Conservation (phyloP, 2,797 vertebrate genomes). For the Helostoma temminkii region DNA sequence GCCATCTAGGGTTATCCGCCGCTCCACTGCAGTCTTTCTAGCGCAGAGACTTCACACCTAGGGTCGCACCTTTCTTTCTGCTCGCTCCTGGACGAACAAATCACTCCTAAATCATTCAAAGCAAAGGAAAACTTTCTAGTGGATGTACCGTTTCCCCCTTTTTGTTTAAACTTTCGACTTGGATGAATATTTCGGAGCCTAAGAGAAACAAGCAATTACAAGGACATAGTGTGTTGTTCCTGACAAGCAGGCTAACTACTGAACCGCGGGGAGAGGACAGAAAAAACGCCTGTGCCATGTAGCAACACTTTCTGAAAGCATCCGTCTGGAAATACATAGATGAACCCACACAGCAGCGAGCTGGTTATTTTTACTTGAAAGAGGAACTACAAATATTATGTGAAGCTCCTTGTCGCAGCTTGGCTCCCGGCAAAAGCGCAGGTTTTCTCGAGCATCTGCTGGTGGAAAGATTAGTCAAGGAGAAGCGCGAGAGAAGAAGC, state of each 20-base stretch:
- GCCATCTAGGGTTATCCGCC: slow-evolving; percentile 56
- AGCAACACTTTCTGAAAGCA: slow-evolving; percentile 34
- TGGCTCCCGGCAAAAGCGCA: slow-evolving; percentile 58
- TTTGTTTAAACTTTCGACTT: slow-evolving; percentile 8
- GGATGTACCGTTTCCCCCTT: slow-evolving; percentile 33
- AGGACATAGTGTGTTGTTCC: slow-evolving; percentile 43
- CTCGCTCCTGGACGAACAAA: slow-evolving; percentile 17
- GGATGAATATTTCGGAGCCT: slow-evolving; percentile 24
- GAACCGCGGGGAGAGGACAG: slow-evolving; percentile 36
- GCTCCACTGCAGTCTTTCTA: slow-evolving; percentile 58
- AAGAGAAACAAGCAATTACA: slow-evolving; percentile 4
- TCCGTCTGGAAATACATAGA: slow-evolving; percentile 51
- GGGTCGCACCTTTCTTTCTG: slow-evolving; percentile 16
- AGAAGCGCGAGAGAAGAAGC: slow-evolving; percentile 49
- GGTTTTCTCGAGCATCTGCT: slow-evolving; percentile 55
- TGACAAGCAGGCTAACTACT: slow-evolving; percentile 26
- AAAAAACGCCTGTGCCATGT: slow-evolving; percentile 43
- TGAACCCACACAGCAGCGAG: slow-evolving; percentile 50
- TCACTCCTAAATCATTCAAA: slow-evolving; percentile 3
- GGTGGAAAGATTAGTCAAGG: slow-evolving; percentile 28
- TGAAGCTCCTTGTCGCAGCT: slow-evolving; percentile 60
- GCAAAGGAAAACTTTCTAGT: slow-evolving; percentile 26
- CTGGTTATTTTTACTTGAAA: slow-evolving; percentile 66
- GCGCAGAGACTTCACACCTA: slow-evolving; percentile 47
- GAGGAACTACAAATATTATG: slow-evolving; percentile 65